Conservation (phyloP, 1,140 invertebrate species). For the Campoletis sonorensis region DNA sequence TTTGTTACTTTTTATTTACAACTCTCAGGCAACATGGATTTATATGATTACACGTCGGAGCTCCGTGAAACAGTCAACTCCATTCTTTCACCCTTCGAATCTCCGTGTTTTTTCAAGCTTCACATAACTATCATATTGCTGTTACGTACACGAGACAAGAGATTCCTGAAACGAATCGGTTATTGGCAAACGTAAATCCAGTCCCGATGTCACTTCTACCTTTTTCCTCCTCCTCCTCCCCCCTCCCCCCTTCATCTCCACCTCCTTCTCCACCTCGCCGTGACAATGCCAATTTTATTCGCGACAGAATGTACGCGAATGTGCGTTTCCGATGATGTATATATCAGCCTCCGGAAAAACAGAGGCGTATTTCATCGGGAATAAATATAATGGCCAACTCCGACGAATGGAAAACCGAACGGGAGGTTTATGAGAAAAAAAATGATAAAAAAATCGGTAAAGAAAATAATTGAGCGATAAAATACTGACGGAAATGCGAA, state of each 20-base stretch:
- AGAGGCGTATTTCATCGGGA: conserved; percentile 36
- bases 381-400: conserved; percentile 37
- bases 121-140: conserved; percentile 20
- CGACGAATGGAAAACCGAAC: neutral
- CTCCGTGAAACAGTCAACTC: conserved; percentile 4
- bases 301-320: conserved; percentile 32
- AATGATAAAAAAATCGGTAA: neutral
- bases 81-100: neutral
- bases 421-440: neutral
- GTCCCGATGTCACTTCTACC: conserved; percentile 28
- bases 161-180: conserved; percentile 35
- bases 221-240: neutral
- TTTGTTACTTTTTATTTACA: conserved; percentile 27
- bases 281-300: conserved; percentile 54
- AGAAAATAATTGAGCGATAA: neutral
- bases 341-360: conserved; percentile 11
- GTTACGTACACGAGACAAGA: neutral
- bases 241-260: neutral
- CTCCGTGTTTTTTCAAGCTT: neutral
- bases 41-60: neutral
- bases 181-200: conserved; percentile 42
- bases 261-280: neutral
- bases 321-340: conserved; percentile 9
- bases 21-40: neutral
- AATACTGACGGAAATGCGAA: neutral